These are phyloP conservation scores for Cyrtorhinus lividipennis DNA, from an alignment of 1,140 invertebrate genomes.

Conservation along the genomic window DNA sequence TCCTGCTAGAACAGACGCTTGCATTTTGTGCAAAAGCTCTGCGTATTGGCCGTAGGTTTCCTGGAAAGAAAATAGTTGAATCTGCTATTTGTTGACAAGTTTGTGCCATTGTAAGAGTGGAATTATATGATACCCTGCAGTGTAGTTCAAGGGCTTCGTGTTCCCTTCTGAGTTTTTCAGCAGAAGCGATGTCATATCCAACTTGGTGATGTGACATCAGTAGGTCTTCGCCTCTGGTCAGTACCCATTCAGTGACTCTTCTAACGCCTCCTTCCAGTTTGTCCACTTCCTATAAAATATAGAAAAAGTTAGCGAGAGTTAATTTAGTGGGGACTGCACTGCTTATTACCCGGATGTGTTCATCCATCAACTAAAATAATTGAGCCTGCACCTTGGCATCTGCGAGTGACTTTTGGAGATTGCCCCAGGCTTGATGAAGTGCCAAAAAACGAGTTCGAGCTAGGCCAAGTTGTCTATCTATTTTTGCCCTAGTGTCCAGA, in stretches of 20 bases:
- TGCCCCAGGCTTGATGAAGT: conserved; percentile 40
- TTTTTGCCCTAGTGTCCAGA: conserved; percentile 42
- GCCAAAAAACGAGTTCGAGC: conserved; percentile 26
- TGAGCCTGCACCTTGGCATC: conserved; percentile 40
- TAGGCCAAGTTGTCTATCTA: conserved; percentile 41
- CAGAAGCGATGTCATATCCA: conserved; percentile 51
- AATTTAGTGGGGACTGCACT: no score
- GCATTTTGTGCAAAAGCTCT: conserved; percentile 53
- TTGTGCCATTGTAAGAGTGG: no score
- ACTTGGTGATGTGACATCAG: conserved; percentile 52
- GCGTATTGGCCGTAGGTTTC: conserved; percentile 61
- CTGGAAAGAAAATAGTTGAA: no score
- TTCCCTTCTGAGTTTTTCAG: conserved; percentile 50
- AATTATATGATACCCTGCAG: conserved; percentile 59
- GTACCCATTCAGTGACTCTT: conserved; percentile 59
- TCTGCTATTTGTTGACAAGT: no score
- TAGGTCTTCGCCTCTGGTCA: conserved; percentile 55
- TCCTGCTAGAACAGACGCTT: conserved; percentile 36
- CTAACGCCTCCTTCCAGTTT: conserved; percentile 45
- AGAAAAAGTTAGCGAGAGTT: not conserved
- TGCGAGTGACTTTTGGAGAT: conserved; percentile 41
- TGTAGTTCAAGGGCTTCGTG: conserved; percentile 62
- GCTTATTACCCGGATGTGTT: no score
- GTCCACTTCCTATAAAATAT: conserved; percentile 33
- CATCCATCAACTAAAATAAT: no score